Percentiles rank a stretch among this genome's conserved stretches.
phyloP scores from a whole-genome alignment of 2,888 invertebrate species.

The Lithosia quadra region DNA sequence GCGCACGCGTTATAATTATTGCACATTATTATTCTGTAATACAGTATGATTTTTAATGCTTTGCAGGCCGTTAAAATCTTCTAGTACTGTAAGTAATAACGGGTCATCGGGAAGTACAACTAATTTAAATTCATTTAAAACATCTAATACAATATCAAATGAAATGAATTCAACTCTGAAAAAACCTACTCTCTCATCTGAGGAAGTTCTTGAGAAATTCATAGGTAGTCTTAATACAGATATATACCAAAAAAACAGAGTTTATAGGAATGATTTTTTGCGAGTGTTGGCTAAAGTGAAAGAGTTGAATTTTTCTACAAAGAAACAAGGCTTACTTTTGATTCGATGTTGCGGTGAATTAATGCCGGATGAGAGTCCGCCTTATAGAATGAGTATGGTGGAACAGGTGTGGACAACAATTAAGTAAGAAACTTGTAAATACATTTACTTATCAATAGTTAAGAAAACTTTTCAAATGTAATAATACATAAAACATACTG shows the following conservation, averaged over 20 bases:
- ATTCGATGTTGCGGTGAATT: conserved; percentile 86
- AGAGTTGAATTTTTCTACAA: conserved; percentile 74
- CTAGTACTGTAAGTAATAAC: background rate
- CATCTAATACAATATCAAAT: conserved; percentile 4
- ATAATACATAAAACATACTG: background rate
- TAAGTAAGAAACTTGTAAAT: conserved; percentile 61
- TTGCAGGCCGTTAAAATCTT: conserved; percentile 30
- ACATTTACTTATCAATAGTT: too few species aligned
- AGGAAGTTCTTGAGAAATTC: conserved; percentile 75
- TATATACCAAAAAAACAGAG: conserved; percentile 77
- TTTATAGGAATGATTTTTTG: conserved; percentile 79
- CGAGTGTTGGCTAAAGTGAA: conserved; percentile 72
- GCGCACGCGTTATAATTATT: too few species aligned
- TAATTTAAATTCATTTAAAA: conserved; percentile 8
- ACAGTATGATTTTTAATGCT: background rate
- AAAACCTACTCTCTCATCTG: conserved; percentile 43
- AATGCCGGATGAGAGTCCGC: conserved; percentile 81
- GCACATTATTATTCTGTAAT: background rate
- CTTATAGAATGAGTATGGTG: conserved; percentile 80
- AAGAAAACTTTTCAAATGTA: too few species aligned
- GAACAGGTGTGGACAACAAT: conserved; percentile 86
- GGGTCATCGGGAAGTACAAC: background rate
- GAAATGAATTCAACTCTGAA: conserved; percentile 12
- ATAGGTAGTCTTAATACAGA: conserved; percentile 74
- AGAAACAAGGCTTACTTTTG: conserved; percentile 80